Evolutionary conservation across 2,797 vertebrate species (phyloP), one percentile per base, ranked within the genome.

Genomic region (Caiman crocodilus): DNA sequence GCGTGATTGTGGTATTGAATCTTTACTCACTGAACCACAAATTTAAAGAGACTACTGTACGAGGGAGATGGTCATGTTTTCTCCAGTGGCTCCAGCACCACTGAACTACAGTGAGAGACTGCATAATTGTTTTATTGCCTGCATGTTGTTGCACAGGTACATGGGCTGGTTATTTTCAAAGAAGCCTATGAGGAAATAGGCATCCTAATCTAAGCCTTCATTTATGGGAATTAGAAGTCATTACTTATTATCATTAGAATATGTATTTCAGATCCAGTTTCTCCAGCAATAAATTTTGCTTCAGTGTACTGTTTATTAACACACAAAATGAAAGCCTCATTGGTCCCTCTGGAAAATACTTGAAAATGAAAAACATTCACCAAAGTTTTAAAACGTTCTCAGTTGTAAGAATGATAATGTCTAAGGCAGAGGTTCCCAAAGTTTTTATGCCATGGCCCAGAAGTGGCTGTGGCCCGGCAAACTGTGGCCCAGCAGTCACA

Each of bases 261-360:
- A 71, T 21, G 32, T 35, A 42, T 42, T 71, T 71, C 30, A 23
- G 67, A 42, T 71, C 25, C 65, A 35, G 16, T 69, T 69, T 69
- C 65, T 69, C 20, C 30, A 21, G 35, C 30, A 14, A 69, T 5
- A 32, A 30, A 35, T 69, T 18, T 21, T 23, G 35, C 1, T 11
- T 30, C 20, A 69, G 21, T 42, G 67, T 71, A 71, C 30, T 69
- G 32, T 69, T 69, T 23, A 21, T 18, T 35, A 61, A 69, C 32
- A 35, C 65, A 7, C 5, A 30, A 30, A 35, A 35, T 32, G 67
- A 69, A 69, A 21, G n/a, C 14, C 85, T 95, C 9, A 65, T 90
- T 84, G 89, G 90, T 96, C 64, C 25, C 93, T 93, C 42, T 86
- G 60, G 23, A 88, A 32, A 21, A 67, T 58, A 23, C 76, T 61